A percentile compares a stretch with the other conserved stretches of the same genome.
These are phyloP conservation scores for Drosophila tani DNA, from an alignment of 1,140 invertebrate species.

Conservation along the genomic window DNA sequence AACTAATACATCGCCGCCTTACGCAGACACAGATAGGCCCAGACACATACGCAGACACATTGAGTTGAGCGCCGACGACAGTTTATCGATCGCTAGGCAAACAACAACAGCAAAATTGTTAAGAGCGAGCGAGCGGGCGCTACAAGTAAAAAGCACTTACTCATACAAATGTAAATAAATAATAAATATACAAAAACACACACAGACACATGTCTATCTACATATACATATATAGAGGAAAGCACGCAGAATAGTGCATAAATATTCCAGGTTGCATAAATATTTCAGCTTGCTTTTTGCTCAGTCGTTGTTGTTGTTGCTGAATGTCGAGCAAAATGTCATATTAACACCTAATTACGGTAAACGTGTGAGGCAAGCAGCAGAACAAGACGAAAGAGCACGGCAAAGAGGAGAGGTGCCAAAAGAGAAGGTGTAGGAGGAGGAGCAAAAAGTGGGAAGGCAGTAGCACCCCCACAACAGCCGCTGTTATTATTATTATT, in stretches of 20 bases:
- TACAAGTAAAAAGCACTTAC: slow-evolving; percentile 41
- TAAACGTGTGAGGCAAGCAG: slow-evolving; percentile 32
- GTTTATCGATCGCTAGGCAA: slow-evolving; percentile 73
- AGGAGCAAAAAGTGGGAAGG: neutral
- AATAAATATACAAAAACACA: slow-evolving; percentile 52
- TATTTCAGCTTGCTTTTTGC: slow-evolving; percentile 52
- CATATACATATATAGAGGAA: neutral
- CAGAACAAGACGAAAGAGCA: slow-evolving; percentile 16
- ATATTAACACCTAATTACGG: slow-evolving; percentile 78
- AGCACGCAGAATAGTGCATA: slow-evolving; percentile 30
- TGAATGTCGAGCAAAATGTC: slow-evolving; percentile 67
- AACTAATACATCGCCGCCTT: slow-evolving; percentile 20
- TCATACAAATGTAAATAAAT: slow-evolving; percentile 44
- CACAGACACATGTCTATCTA: neutral
- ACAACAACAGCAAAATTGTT: slow-evolving; percentile 31
- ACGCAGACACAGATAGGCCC: slow-evolving; percentile 32
- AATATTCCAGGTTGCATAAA: slow-evolving; percentile 73
- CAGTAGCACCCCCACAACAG: slow-evolving; percentile 17
- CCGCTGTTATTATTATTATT: slow-evolving; percentile 3
- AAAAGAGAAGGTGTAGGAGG: neutral
- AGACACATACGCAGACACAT: slow-evolving; percentile 36
- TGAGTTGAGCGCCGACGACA: slow-evolving; percentile 44
- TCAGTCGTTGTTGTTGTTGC: slow-evolving; percentile 26
- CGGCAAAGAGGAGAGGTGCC: neutral
- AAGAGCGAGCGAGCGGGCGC: slow-evolving; percentile 31